These are phyloP conservation scores for Tragelaphus imberbis DNA, from an alignment of 2,113 vertebrate genomes.

Conservation along the genomic window DNA sequence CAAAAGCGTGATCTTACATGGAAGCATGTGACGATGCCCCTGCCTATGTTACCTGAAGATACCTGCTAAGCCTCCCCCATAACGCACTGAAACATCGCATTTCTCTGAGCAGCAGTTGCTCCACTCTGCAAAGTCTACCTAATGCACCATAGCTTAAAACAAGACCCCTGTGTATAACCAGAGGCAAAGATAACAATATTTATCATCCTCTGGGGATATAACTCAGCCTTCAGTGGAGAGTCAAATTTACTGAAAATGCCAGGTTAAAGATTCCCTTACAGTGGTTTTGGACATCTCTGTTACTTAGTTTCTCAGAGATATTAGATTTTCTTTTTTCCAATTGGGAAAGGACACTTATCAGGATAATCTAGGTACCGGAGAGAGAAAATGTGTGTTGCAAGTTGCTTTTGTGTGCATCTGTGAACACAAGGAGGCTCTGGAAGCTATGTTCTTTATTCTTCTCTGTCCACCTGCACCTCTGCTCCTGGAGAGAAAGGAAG, in stretches of 20 bases:
- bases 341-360: slow-evolving; percentile 19
- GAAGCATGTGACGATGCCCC: background rate
- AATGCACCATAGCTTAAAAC: slow-evolving; percentile 29
- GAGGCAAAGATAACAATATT: slow-evolving; percentile 47
- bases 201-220: slow-evolving; percentile 10
- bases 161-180: slow-evolving; percentile 18
- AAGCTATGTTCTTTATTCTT: background rate
- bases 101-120: background rate
- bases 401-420: background rate
- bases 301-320: slow-evolving; percentile 33
- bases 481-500: background rate
- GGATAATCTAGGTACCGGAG: background rate
- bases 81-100: background rate
- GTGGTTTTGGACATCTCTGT: slow-evolving; percentile 33
- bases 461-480: background rate
- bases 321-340: slow-evolving; percentile 33
- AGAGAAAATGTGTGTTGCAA: background rate
- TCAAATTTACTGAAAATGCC: slow-evolving; percentile 42
- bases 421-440: background rate
- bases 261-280: slow-evolving; percentile 20
- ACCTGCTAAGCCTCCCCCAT: background rate
- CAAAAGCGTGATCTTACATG: slow-evolving; percentile 2
- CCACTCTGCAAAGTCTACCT: background rate
- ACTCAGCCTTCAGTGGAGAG: slow-evolving; percentile 14
- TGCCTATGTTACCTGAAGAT: background rate